Base-by-base conservation (phyloP, 1,140 invertebrate genomes). In the Aphaenogaster ashmeadi region DNA sequence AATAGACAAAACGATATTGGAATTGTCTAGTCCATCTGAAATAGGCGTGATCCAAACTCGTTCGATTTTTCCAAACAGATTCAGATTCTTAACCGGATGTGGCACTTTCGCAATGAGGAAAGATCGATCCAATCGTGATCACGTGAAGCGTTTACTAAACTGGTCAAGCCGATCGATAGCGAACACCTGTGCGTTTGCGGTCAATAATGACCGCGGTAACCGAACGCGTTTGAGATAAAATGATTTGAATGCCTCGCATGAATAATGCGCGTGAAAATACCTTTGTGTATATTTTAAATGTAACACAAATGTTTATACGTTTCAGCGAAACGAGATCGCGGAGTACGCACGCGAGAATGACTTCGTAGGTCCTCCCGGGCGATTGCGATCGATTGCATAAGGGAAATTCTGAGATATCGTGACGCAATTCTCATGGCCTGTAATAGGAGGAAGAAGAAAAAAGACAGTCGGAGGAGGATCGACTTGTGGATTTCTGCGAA, bases 61-160 rank as follows among this genome's bases (percentile, higher is more conserved):
- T 44, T 44, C 18, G 18, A 66, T 69, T 69, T 47, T 27, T 21
- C 38, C 18, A 18, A 52, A 9, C 33, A 36, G n/a, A 77, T 77
- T 52, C 8, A 36, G 77, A 90, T 87, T 91, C 75, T 66, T 50
- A 91, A 72, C 89, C 89, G 90, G 90, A 91, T 58, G 52, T 87
- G 21, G 60, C 2, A 58, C 33, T 91, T 91, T 91, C 84, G 84
- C 79, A 91, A 91, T 54, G 78, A 66, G 87, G 67, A 91, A 91
- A 87, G 87, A 89, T 60, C 67, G 83, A 90, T 88, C 62, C 69
- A 54, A 77, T 75, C 60, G 56, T 85, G 41, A 80, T 83, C 71
- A 69, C 38, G 85, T 88, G 80, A 89, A 85, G 36, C 52, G 60
- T 69, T 58, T 60, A 36, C 13, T 69, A 33, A 58, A 78, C 33